phyloP scores from a whole-genome alignment of 2,113 vertebrate genomes.

The Chrysemys picta region DNA sequence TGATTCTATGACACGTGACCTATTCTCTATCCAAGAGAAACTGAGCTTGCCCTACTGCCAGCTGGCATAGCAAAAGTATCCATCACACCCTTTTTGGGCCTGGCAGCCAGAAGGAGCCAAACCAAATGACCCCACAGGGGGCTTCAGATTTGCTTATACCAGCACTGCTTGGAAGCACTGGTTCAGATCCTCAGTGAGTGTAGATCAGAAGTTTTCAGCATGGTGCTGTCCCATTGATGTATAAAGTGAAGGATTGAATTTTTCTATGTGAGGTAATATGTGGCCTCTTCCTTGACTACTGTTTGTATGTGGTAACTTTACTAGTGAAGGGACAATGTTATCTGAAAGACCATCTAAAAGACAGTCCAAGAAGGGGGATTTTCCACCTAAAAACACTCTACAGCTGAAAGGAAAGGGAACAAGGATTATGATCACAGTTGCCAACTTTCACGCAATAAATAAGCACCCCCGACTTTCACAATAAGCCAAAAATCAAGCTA shows the following conservation, averaged over 20 bases:
- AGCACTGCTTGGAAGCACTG: too few species aligned
- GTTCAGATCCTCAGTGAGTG: not conserved
- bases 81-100: not conserved
- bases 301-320: not conserved
- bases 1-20: not conserved
- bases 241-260: not conserved
- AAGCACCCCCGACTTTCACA: too few species aligned
- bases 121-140: not conserved
- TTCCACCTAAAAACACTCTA: not conserved
- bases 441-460: too few species aligned
- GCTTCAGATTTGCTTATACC: not conserved
- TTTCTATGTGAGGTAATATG: not conserved
- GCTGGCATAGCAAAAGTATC: not conserved
- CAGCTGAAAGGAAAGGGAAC: not conserved
- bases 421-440: too few species aligned
- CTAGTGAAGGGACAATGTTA: not conserved
- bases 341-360: not conserved
- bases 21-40: not conserved
- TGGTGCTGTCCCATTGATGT: not conserved
- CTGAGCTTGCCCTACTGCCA: not conserved
- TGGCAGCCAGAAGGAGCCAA: fast-evolving
- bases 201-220: not conserved
- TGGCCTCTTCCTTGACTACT: not conserved
- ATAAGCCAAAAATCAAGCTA: too few species aligned
- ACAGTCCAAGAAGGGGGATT: not conserved